These are phyloP conservation scores for Lepeophtheirus salmonis DNA, from an alignment of 1,140 invertebrate species.

Conservation along the genomic window DNA sequence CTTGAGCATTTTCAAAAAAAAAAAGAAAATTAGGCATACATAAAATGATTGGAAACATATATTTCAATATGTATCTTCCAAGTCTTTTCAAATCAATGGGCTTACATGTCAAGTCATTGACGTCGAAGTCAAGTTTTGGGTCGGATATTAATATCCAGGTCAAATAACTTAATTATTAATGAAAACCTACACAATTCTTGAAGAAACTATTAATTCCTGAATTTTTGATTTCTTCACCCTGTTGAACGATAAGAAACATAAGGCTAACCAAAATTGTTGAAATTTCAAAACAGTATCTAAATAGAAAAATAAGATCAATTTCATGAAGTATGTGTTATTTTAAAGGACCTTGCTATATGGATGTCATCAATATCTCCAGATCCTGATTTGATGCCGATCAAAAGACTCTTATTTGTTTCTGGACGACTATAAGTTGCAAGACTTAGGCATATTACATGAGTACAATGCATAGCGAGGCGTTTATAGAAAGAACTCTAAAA, in stretches of 20 bases:
- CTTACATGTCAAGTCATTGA: too few species aligned
- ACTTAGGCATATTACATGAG: constrained; percentile 67
- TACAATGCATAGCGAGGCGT: constrained; percentile 55
- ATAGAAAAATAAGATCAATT: constrained; percentile 23
- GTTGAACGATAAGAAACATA: constrained; percentile 70
- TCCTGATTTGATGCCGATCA: constrained; percentile 27
- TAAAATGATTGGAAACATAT: too few species aligned
- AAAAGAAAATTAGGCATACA: too few species aligned
- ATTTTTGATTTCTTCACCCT: constrained; percentile 71
- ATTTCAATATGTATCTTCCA: too few species aligned
- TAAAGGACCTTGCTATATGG: neutral
- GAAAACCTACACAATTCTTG: constrained; percentile 69
- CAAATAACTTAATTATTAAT: too few species aligned
- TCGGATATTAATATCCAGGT: too few species aligned
- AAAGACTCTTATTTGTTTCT: constrained; percentile 45
- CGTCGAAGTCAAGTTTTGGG: too few species aligned
- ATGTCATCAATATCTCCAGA: constrained; percentile 8
- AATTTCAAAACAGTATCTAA: constrained; percentile 57
- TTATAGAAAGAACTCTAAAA: constrained; percentile 71
- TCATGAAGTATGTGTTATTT: neutral
- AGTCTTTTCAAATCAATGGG: too few species aligned
- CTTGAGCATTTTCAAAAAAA: too few species aligned
- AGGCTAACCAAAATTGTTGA: constrained; percentile 63
- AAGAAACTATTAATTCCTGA: constrained; percentile 62
- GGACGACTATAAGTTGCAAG: constrained; percentile 34